Base-by-base conservation (phyloP, 2,888 invertebrate species). In the Stegana nigrithorax region DNA sequence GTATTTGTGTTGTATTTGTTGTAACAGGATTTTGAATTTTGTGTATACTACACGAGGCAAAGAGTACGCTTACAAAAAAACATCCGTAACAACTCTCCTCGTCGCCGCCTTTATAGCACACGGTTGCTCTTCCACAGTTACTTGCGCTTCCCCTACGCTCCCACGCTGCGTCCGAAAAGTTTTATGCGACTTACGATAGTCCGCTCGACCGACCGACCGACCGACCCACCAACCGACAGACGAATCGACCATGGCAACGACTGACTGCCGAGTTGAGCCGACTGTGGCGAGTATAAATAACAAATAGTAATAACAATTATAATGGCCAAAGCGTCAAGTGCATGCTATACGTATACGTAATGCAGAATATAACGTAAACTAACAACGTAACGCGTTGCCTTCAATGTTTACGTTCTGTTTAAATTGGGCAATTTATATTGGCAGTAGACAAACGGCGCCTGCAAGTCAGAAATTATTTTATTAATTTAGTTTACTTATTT, bases 11-110 rank as follows among this genome's bases (percentile, higher is more conserved):
- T 65, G 47, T 56, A 65, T 63, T 67, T 55, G 67, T 70, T 71
- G 70, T 61, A 73, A 71, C 68, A 76, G 72, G 51, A 57, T 58
- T 59, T 59, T 76, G 32, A 55, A 36, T 72, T 67, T 73, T 75
- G 76, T 76, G 74, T 70, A 69, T 75, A 72, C 70, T 65, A 66
- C 67, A 42, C 65, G 25, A 42, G 26, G 14, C 25, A 39, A 39
- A 56, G 56, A 39, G 42, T 6, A 27, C 29, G 17, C 8, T 23
- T 17, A 47, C 47, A 12, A 23, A 36, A 36, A 36, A 36, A 36
- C 10, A 10, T 36, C 10, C 36, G n/a, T 36, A 32, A 32, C 32
- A 32, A n/a, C n/a, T n/a, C n/a, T n/a, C n/a, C n/a, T n/a, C n/a
- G n/a, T n/a, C n/a, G n/a, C n/a, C n/a, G n/a, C n/a, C n/a, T n/a